phyloP scores from a whole-genome alignment of 2,797 vertebrate genomes.

The Silurus aristotelis region DNA sequence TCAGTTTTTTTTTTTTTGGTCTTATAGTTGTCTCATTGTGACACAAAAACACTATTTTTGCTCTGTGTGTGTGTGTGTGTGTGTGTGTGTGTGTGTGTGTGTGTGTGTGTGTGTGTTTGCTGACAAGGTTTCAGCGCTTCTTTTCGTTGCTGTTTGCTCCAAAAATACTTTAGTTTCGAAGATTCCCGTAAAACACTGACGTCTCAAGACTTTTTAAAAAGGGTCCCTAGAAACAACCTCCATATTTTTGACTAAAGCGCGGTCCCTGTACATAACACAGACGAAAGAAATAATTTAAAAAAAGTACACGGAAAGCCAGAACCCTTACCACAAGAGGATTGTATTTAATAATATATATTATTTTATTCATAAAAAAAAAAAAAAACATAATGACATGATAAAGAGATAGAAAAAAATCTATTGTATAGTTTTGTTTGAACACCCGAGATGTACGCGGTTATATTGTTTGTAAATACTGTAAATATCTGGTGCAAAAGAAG shows the following conservation, averaged over 20 bases:
- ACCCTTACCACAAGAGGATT: constrained; percentile 99
- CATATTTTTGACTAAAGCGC: constrained; percentile 97
- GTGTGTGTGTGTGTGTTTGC: constrained; percentile 74
- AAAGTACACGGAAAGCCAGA: constrained; percentile 85
- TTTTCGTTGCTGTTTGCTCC: constrained; percentile 79
- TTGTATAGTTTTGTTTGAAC: constrained; percentile 92
- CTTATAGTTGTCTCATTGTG: constrained; percentile 64
- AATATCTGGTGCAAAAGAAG: constrained; percentile 84
- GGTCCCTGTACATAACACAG: constrained; percentile 97
- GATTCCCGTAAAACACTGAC: constrained; percentile 90
- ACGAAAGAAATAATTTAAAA: constrained; percentile 77
- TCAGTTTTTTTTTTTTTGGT: constrained; percentile 62
- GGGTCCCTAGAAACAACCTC: constrained; percentile 90
- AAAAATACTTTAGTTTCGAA: constrained; percentile 80
- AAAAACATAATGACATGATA: constrained; percentile 74
- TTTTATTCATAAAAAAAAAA: constrained; percentile 88
- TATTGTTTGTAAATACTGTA: constrained; percentile 99
- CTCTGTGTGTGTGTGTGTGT: constrained; percentile 63
- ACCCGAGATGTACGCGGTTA: constrained; percentile 88
- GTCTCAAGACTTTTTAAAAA: constrained; percentile 87
- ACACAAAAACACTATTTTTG: constrained; percentile 60
- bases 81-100: constrained; percentile 67
- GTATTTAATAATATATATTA: constrained; percentile 97
- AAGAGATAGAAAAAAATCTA: constrained; percentile 80
- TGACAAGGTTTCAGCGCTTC: constrained; percentile 62